phyloP scores from a whole-genome alignment of 2,797 vertebrate genomes.

The Phrynocephalus forsythii region DNA sequence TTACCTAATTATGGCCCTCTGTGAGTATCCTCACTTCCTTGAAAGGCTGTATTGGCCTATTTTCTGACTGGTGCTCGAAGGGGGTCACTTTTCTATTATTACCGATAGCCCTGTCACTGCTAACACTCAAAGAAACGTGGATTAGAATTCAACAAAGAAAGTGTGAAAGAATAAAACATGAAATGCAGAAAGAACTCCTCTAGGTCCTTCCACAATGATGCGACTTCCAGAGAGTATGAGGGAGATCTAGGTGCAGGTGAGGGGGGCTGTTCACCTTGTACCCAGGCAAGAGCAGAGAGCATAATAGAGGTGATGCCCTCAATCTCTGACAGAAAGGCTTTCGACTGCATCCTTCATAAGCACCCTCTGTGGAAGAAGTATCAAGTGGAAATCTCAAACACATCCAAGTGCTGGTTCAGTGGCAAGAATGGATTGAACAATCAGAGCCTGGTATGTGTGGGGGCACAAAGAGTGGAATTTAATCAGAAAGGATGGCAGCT shows the following conservation, averaged over 20 bases:
- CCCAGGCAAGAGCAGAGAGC: constrained; percentile 47
- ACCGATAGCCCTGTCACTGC: constrained; percentile 50
- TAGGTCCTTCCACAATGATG: constrained; percentile 47
- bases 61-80: constrained; percentile 52
- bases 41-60: constrained; percentile 72
- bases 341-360: constrained; percentile 50
- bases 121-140: constrained; percentile 50
- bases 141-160: constrained; percentile 59
- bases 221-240: constrained; percentile 36
- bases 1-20: constrained; percentile 68
- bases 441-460: constrained; percentile 36
- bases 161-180: constrained; percentile 58
- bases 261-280: constrained; percentile 64
- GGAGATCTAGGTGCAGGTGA: constrained; percentile 51
- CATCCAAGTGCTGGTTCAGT: constrained; percentile 48
- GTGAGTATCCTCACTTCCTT: constrained; percentile 52
- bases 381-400: constrained; percentile 47
- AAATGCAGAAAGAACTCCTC: constrained; percentile 54
- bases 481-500: constrained; percentile 40
- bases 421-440: constrained; percentile 51
- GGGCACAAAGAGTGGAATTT: constrained; percentile 41
- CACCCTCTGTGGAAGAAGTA: constrained; percentile 39
- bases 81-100: constrained; percentile 42
- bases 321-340: constrained; percentile 63
- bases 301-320: constrained; percentile 72